Base-by-base conservation (phyloP, 2,888 invertebrate species). In the Agrilus mali region DNA sequence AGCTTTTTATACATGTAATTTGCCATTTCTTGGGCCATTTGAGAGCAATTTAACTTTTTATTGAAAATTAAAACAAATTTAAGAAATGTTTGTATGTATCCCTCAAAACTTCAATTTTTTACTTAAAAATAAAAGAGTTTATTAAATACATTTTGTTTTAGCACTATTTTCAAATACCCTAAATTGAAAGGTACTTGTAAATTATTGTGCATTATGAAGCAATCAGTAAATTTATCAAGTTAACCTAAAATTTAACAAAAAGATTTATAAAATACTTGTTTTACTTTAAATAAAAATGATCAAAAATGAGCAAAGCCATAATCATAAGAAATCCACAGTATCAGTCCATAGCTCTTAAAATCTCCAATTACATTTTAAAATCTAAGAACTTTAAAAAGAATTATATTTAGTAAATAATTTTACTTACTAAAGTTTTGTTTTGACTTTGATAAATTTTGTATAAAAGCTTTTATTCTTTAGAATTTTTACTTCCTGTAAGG, bases 391-490 rank as follows among this genome's bases (percentile, higher is more conserved):
- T 14, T 45, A 8, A 41, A 41, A 46, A 20, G 20, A n/a, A n/a
- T n/a, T n/a, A 32, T 36, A 10, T 10, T 2, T 10, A 27, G 10
- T 10, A 10, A 27, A 42, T 41, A 41, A 38, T 20, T 36, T 53
- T 68, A 86, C 93, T 82, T 77, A 95, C 94, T 94, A 97, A 60
- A 97, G 72, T 69, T 94, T 93, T 39, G 97, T 97, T 73, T 96
- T 97, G 46, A 93, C 86, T 78, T 94, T 94, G 57, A 97, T 95
- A 67, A 94, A 95, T 66, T 92, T 94, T 37, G 89, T 88, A 65
- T 88, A 87, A 69, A 90, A 90, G 54, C 81, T 85, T 63, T 86
- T 86, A 61, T 90, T 90, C 59, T 86, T 86, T 40, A 96, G 74
- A 50, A 90, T 84, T 17, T 90, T 89, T 47, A 88, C 84, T 73